Evolutionary conservation across 2,888 invertebrate genomes (phyloP), one percentile per base, ranked within the genome.

Genomic region (Orthosia gothica): DNA sequence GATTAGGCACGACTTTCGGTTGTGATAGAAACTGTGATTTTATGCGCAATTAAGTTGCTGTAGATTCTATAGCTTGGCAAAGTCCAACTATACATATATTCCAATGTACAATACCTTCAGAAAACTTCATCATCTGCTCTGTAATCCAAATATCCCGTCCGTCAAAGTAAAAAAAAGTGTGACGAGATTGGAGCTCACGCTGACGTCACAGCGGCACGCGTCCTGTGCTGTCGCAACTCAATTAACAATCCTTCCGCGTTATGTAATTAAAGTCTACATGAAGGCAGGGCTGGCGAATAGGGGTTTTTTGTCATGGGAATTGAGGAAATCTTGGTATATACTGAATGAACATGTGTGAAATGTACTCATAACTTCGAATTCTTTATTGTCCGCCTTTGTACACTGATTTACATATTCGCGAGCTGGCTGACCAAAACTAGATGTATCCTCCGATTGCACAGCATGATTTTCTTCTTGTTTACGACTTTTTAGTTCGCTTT

Each of bases 211-310:
- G 84, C 62, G 64, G 70, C 52, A 64, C 68, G 72, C 49, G 65
- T 62, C 72, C 50, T 74, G 63, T 81, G 62, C 64, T 65, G 70
- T 70, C 62, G 74, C 77, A 84, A 88, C 81, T 83, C 82, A 82
- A 88, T 88, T 89, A 89, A 75, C 72, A 79, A 78, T 81, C 81
- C 82, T 84, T 83, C 80, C 83, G 74, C 71, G 83, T 86, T 87
- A 85, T 83, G 81, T 89, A 87, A 87, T 87, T 89, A 82, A 82
- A 83, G 79, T 78, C 76, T 75, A 86, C 85, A 73, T 74, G 69
- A 64, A 58, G 32, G 13, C 23, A 89, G 85, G 88, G 86, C 45
- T 83, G 82, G 18, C 76, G 3, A 23, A 55, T 3, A 26, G 5
- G 5, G 13, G 7, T 4, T 58, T 50, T 49, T 40, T 0, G 12